Percentiles rank a stretch among this genome's conserved stretches.
Evolutionary conservation across 2,797 vertebrate species (phyloP).

Genomic region (Rhinella marina): DNA sequence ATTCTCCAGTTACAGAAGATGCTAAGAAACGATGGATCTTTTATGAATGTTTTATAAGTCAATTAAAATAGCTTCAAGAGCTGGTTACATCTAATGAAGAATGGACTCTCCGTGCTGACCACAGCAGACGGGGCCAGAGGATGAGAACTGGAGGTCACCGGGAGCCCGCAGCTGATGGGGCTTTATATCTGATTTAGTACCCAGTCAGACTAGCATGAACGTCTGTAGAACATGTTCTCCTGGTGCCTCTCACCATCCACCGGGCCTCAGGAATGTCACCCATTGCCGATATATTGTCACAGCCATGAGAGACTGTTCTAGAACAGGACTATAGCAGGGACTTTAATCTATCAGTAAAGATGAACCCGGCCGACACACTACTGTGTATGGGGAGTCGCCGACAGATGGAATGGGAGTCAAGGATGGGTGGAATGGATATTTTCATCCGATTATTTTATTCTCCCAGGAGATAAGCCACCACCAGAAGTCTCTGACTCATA

Average conservation of each 20-base stretch:
- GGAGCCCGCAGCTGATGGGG: background rate
- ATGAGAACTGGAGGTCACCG: conserved; percentile 10
- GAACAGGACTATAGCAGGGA: background rate
- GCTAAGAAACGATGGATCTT: conserved; percentile 43
- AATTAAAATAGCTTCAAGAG: conserved; percentile 56
- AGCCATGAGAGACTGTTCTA: background rate
- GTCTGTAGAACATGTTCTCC: conserved; percentile 5
- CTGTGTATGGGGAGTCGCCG: too few species aligned
- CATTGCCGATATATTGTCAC: background rate
- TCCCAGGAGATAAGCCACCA: too few species aligned
- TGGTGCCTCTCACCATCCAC: background rate
- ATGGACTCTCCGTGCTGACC: conserved; percentile 23
- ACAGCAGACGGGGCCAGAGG: conserved; percentile 8
- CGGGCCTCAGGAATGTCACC: background rate
- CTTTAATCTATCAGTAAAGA: background rate
- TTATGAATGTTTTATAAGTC: conserved; percentile 56
- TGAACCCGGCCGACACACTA: too few species aligned
- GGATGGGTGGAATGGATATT: too few species aligned
- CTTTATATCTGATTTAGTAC: background rate
- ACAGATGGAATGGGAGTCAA: too few species aligned
- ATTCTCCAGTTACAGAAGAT: conserved; percentile 33
- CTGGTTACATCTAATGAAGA: conserved; percentile 42
- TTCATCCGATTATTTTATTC: too few species aligned
- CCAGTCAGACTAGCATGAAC: background rate
- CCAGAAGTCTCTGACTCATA: too few species aligned